Evolutionary conservation across 2,113 vertebrate species (phyloP), one percentile per base, ranked within the genome.

Genomic region (Peromyscus californicus): DNA sequence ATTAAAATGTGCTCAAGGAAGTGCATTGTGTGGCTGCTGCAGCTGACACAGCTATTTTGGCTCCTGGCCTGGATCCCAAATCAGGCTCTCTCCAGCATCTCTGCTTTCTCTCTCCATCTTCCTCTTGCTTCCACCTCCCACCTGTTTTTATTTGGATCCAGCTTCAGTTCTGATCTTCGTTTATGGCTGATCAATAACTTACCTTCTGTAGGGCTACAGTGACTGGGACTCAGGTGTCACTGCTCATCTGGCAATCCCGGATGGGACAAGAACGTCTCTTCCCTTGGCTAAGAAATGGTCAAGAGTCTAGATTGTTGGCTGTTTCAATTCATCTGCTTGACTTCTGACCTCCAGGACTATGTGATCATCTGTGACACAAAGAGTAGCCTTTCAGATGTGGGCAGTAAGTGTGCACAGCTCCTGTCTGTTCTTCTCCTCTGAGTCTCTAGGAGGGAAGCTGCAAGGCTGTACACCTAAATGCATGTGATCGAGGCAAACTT

Each of bases 21-120:
- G 26, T 1, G 3, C 10, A 4, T 33, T 3, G 57, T 72, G 11
- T 0, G 11, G 33, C 19, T 57, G 33, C 12, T 6, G 26, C 21
- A 39, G 31, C 42, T 9, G 3, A 24, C 0, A 3, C 4, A 33
- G 85, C 48, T 75, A 26, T 31, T 92, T n/a, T 51, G 42, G 24
- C 7, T 89, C 22, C 48, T 65, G 48, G 39, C 6, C 42, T 54
- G 21, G 21, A 48, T 39, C 17, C 15, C 26, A 59, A 51, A 39
- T 13, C 48, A 61, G 54, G 26, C 9, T 63, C 39, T 93, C 84
- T 79, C 45, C 29, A 54, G n/a, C 51, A 5, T 29, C 45, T 33
- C 39, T n/a, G 5, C 13, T 8, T 16, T 16, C 31, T 5, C 24
- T 1, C 33, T 39, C 4, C 26, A 9, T 31, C 69, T 15, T 11